Evolutionary conservation across 1,140 invertebrate species (phyloP), one percentile per base, ranked within the genome.

Genomic region (Prorops nasuta): DNA sequence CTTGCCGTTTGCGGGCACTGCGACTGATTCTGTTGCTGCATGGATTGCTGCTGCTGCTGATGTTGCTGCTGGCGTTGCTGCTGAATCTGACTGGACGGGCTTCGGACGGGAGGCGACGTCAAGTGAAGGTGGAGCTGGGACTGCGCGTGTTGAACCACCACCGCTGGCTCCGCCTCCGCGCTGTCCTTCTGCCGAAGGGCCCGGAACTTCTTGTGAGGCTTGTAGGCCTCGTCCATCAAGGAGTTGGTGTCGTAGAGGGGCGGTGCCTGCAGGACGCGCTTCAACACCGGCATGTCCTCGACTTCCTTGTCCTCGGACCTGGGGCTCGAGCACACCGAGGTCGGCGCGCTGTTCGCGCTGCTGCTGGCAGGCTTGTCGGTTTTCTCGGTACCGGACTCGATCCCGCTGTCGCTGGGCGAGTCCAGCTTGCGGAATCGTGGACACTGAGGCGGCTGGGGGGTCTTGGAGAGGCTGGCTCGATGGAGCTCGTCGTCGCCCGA

Each of bases 171-270:
- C 0, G 88, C 87, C 57, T 88, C 87, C 19, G 88, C 87, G 3
- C 84, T 87, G 57, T 90, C 88, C 56, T 89, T 88, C 59, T 87
- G 84, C 3, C 90, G 77, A 60, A 90, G 73, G 0, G 89, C 89
- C 3, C 92, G 83, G 82, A 96, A 95, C 71, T 96, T 96, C 72
- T 96, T 96, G 80, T 96, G 93, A 36, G 92, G 91, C 64, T 94
- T 92, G 79, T 95, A 95, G 1, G 92, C 92, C 74, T 94, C 92
- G 68, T 94, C 92, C 91, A 95, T 94, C 31, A 95, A 73, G 1
- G 89, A 89, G 63, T 91, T 91, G 34, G 90, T 91, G 64, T 92
- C 89, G 72, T 91, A 91, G 1, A 94, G 76, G 0, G 93, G 93
- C 1, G 93, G 93, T 1, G 92, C 92, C 70, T 95, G 91, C 1